Conservation (phyloP, 1,140 invertebrate genomes). For the Drosophila rhopaloa region DNA sequence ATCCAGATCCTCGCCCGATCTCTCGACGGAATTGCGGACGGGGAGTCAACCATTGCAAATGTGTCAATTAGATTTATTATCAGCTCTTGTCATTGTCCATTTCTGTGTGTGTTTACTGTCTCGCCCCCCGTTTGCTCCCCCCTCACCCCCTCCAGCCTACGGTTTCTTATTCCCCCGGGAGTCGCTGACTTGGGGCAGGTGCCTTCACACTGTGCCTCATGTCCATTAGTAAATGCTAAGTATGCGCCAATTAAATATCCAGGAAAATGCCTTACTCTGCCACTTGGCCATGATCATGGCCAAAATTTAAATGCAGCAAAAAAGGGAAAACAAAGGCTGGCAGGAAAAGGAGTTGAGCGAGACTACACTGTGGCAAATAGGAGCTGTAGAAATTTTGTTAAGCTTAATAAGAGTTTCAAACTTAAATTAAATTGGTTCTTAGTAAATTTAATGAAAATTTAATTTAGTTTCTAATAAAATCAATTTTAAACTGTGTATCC, state of each 20-base stretch:
- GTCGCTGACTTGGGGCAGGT: slow-evolving; percentile 52
- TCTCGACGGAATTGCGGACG: slow-evolving; percentile 26
- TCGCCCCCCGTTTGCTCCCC: neutral
- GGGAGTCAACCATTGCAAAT: slow-evolving; percentile 73
- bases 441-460: no score
- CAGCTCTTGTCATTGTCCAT: slow-evolving; percentile 65
- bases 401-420: no score
- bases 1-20: slow-evolving; percentile 28
- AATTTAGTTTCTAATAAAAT: no score
- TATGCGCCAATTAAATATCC: slow-evolving; percentile 77
- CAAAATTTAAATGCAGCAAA: slow-evolving; percentile 76
- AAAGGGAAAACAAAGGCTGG: slow-evolving; percentile 35
- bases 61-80: slow-evolving; percentile 85
- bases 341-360: slow-evolving; percentile 6
- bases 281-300: slow-evolving; percentile 49
- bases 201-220: slow-evolving; percentile 71
- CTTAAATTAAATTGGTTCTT: no score
- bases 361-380: slow-evolving; percentile 2
- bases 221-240: slow-evolving; percentile 82
- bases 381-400: no score
- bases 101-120: slow-evolving; percentile 44
- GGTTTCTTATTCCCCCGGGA: slow-evolving; percentile 29
- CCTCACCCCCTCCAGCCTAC: slow-evolving; percentile 7
- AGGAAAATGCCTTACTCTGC: slow-evolving; percentile 64
- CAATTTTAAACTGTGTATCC: no score